Base-by-base conservation (phyloP, 1,140 invertebrate genomes). In the Euwallacea similis region DNA sequence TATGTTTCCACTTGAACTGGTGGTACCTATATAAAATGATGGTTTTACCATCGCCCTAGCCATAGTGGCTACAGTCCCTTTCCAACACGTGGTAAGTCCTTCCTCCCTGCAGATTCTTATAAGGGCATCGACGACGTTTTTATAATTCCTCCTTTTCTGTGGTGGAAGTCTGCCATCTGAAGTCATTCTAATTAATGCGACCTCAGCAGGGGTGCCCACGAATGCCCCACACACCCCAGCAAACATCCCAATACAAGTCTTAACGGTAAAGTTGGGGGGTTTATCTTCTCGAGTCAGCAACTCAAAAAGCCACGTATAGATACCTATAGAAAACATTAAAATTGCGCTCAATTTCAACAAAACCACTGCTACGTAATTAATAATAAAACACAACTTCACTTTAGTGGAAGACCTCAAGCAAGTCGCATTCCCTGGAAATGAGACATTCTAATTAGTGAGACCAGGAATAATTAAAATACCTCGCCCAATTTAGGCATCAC, bases 281-380 rank as follows among this genome's bases (percentile, higher is more conserved):
- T 86, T 84, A 3, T 86, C 86, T 74, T 88, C 85, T 73, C 83
- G 80, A 42, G 88, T 90, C 73, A 88, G 89, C 74, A 91, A 90
- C 82, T 98, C 96, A 82, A 97, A 96, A 0, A 99, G 84, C 84
- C 89, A 94, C 11, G 93, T 96, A 81, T 98, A 99, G 64, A 98
- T 90, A 71, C 98, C 98, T 72, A 11, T 13, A 63, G 21, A 4
- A 33, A 33, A 33, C 21, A 33, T 1, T 2, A 33, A 1, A 33
- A 1, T 33, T 4, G 21, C 21, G 21, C 21, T 33, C 4, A 33
- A 33, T 33, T 33, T 33, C 21, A 4, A 33, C 21, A 33, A 33
- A 33, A 33, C 21, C 21, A 33, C 21, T 4, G 4, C 4, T 33
- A 33, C 21, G 21, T 33, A 33, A 33, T 33, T 33, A 33, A 33